Evolutionary conservation across 2,888 invertebrate species (phyloP).

Genomic region (Ectemnius continuus): DNA sequence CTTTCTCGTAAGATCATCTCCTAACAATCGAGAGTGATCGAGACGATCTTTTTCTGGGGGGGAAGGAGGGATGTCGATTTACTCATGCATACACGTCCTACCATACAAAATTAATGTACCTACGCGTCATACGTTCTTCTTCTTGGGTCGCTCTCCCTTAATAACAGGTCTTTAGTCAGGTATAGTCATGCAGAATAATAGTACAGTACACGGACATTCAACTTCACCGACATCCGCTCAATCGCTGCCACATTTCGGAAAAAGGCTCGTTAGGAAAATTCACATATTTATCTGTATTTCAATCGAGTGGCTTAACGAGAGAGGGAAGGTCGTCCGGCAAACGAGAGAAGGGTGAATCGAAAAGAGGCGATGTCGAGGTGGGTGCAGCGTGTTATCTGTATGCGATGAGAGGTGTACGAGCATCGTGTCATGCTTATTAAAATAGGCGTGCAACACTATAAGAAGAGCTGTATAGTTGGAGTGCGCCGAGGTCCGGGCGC

Average conservation of each 20-base stretch:
- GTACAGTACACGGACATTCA: constrained; percentile 10
- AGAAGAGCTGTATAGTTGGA: constrained; percentile 7
- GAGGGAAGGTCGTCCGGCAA: constrained; percentile 12
- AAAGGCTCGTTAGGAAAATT: not conserved
- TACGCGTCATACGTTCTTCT: constrained; percentile 38
- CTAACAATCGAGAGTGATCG: constrained; percentile 7
- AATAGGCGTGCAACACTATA: constrained; percentile 68
- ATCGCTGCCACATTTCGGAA: not conserved
- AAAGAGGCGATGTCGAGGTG: constrained; percentile 25
- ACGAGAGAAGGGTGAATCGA: constrained; percentile 17
- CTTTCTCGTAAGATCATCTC: constrained; percentile 33
- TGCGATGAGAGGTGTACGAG: constrained; percentile 11
- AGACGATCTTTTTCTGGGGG: constrained; percentile 10
- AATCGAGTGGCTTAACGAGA: not conserved
- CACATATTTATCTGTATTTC: not conserved
- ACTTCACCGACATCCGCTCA: constrained; percentile 8
- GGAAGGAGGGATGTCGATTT: not conserved
- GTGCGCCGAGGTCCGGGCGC: constrained; percentile 11
- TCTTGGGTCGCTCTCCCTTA: constrained; percentile 38
- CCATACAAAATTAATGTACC: constrained; percentile 26
- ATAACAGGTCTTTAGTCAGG: constrained; percentile 22
- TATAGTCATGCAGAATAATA: constrained; percentile 39
- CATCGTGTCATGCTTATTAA: constrained; percentile 57
- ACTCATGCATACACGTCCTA: constrained; percentile 14
- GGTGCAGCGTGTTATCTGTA: constrained; percentile 52